Percentiles rank a stretch among this genome's conserved stretches.
Evolutionary conservation across 2,888 invertebrate species (phyloP).

Genomic region (Tromatobia lineatoria): DNA sequence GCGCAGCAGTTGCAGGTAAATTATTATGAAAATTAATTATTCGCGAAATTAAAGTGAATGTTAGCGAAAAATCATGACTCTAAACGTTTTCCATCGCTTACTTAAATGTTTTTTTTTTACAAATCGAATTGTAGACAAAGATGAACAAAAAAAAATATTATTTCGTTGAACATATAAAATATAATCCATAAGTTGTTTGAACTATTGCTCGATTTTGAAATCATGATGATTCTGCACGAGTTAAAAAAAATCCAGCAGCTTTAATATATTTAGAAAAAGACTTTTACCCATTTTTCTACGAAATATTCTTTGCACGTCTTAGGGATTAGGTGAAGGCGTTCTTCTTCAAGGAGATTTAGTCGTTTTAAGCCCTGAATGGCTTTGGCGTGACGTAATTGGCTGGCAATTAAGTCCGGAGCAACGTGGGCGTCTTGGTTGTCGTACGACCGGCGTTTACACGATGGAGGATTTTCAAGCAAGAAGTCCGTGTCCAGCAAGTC

Average conservation of each 20-base stretch:
- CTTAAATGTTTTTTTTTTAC: too few relatives aligned
- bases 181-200: too few relatives aligned
- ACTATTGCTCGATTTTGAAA: too few relatives aligned
- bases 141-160: too few relatives aligned
- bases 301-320: slow-evolving; percentile 51
- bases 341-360: slow-evolving; percentile 88
- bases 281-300: not conserved
- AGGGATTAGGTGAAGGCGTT: slow-evolving; percentile 88
- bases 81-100: slow-evolving; percentile 18
- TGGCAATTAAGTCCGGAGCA: slow-evolving; percentile 88
- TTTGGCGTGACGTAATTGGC: slow-evolving; percentile 89
- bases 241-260: too few relatives aligned
- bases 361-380: slow-evolving; percentile 89
- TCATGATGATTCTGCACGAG: too few relatives aligned
- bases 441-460: slow-evolving; percentile 90
- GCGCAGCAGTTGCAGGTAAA: slow-evolving; percentile 82
- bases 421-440: slow-evolving; percentile 84
- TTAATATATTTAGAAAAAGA: too few relatives aligned
- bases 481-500: slow-evolving; percentile 90
- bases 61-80: not conserved
- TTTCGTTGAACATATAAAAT: too few relatives aligned
- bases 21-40: not conserved
- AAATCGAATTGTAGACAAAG: too few relatives aligned
- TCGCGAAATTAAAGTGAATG: not conserved
- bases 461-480: slow-evolving; percentile 91